Conservation (phyloP, 2,888 invertebrate species). For the Andrena bucephala region DNA sequence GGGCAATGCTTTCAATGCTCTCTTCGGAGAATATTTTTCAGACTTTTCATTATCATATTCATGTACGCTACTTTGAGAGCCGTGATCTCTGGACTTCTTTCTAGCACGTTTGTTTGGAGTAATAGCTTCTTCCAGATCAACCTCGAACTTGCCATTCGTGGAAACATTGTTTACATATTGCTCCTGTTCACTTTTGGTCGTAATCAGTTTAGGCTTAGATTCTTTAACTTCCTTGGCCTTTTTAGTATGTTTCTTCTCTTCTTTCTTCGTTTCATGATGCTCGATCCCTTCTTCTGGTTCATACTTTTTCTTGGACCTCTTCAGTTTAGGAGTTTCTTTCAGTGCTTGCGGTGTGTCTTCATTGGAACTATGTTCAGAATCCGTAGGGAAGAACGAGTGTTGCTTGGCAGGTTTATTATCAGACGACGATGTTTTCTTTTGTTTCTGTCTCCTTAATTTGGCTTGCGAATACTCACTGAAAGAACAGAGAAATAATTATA, state of each 20-base stretch:
- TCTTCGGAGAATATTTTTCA: not conserved
- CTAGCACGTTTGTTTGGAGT: slow-evolving; percentile 6
- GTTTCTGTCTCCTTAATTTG: slow-evolving; percentile 30
- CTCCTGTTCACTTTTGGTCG: not conserved
- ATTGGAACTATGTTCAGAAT: slow-evolving; percentile 46
- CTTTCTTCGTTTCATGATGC: slow-evolving; percentile 2
- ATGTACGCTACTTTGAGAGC: slow-evolving; percentile 14
- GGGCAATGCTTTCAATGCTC: not conserved
- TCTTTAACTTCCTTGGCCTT: slow-evolving; percentile 23
- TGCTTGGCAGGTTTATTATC: not conserved
- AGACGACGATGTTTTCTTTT: not conserved
- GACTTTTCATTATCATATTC: slow-evolving; percentile 3
- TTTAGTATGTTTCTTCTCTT: slow-evolving; percentile 12
- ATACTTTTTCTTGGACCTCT: slow-evolving; percentile 4
- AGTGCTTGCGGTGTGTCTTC: slow-evolving; percentile 23
- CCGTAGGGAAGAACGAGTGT: slow-evolving; percentile 34
- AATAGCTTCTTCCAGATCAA: not conserved
- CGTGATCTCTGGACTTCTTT: not conserved
- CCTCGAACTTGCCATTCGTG: slow-evolving; percentile 1
- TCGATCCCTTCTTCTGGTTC: not conserved
- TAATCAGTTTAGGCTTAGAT: not conserved
- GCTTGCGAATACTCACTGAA: slow-evolving; percentile 74
- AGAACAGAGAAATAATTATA: slow-evolving; percentile 11
- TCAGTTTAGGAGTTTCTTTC: not conserved
- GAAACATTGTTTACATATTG: not conserved